Evolutionary conservation across 2,797 vertebrate species (phyloP).

Genomic region (Takifugu rubripes): DNA sequence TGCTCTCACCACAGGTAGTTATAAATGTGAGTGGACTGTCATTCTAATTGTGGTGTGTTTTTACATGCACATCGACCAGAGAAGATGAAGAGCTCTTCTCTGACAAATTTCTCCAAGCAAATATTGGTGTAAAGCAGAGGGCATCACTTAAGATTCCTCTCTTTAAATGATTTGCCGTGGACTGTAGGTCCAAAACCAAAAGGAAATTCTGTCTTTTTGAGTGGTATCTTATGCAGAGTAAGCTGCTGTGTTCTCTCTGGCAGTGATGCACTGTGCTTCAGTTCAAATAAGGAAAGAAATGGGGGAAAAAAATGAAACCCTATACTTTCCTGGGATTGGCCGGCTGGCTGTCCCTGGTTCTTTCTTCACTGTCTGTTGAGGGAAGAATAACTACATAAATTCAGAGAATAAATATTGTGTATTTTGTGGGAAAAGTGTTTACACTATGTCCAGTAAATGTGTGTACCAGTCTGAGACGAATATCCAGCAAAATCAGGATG

Average conservation of each 20-base stretch:
- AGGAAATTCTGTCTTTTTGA: no score
- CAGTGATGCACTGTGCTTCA: no score
- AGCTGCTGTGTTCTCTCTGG: no score
- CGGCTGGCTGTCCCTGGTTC: constrained; percentile 18
- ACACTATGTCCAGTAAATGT: constrained; percentile 37
- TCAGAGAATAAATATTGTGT: constrained; percentile 11
- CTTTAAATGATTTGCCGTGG: no score
- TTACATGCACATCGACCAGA: constrained; percentile 49
- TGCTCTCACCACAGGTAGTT: constrained; percentile 42
- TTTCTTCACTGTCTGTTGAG: constrained; percentile 22
- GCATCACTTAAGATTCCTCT: no score
- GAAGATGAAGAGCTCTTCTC: constrained; percentile 44
- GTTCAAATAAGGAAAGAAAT: no score
- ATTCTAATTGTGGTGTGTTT: constrained; percentile 57
- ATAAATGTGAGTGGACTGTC: constrained; percentile 43
- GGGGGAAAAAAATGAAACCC: constrained; percentile 12
- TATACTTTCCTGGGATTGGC: constrained; percentile 15
- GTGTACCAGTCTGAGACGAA: constrained; percentile 53
- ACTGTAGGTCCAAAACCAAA: no score
- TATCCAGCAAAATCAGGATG: constrained; percentile 45
- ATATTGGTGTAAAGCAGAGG: no score
- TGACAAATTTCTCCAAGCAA: constrained; percentile 31
- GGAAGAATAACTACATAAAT: constrained; percentile 15
- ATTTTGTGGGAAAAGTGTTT: constrained; percentile 28
- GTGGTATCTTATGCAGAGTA: no score